These are phyloP conservation scores for Todiramphus saurophagus DNA, from an alignment of 2,113 vertebrate genomes.

Conservation along the genomic window DNA sequence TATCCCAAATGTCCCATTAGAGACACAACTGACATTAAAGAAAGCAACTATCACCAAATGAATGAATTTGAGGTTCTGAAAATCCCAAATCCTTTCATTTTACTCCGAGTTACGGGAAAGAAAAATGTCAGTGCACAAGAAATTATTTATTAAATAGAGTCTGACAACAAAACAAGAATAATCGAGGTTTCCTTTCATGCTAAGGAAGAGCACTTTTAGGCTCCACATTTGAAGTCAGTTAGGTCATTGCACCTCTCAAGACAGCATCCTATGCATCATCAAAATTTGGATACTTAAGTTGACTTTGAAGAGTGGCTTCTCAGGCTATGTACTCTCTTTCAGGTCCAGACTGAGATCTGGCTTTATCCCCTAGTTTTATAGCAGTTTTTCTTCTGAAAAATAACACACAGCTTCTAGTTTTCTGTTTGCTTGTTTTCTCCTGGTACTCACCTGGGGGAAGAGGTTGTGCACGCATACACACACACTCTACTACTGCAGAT, in stretches of 20 bases:
- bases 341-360: background rate
- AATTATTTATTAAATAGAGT: background rate
- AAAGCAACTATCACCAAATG: background rate
- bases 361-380: background rate
- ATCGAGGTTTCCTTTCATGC: background rate
- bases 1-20: background rate
- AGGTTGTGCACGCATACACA: background rate
- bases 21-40: background rate
- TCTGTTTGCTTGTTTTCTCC: background rate
- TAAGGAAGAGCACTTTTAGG: background rate
- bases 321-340: background rate
- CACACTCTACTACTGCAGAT: background rate
- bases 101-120: background rate
- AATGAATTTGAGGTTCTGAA: background rate
- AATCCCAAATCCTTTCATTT: background rate
- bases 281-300: background rate
- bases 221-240: background rate
- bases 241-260: background rate
- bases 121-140: background rate
- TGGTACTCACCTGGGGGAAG: slow-evolving; percentile 17
- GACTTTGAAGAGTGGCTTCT: background rate
- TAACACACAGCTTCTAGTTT: background rate
- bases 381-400: background rate
- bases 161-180: background rate
- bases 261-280: background rate